phyloP scores from a whole-genome alignment of 2,888 invertebrate genomes.

The Watsonalla binaria region DNA sequence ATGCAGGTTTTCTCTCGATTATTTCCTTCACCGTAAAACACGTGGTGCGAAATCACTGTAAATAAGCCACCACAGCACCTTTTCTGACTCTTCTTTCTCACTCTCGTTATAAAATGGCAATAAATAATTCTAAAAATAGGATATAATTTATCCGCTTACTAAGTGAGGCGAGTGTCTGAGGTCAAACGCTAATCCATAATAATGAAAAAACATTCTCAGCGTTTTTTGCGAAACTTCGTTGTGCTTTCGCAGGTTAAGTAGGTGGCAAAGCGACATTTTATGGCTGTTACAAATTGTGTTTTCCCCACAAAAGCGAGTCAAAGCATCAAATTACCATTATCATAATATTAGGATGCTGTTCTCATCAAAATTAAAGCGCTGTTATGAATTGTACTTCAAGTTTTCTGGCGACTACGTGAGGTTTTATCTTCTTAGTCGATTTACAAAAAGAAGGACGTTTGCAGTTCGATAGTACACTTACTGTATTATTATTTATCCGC shows the following conservation, averaged over 20 bases:
- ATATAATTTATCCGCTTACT: no score
- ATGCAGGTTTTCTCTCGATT: no score
- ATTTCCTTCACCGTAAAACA: no score
- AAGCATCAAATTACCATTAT: slow-evolving; percentile 20
- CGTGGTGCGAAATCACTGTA: no score
- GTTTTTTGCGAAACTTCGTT: slow-evolving; percentile 4
- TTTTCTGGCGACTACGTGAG: not conserved
- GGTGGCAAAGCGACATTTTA: slow-evolving; percentile 11
- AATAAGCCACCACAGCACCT: no score
- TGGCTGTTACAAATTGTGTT: slow-evolving; percentile 24
- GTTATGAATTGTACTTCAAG: slow-evolving; percentile 13
- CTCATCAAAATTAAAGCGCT: slow-evolving; percentile 16
- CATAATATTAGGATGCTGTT: slow-evolving; percentile 14
- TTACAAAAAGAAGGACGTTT: not conserved
- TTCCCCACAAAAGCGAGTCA: slow-evolving; percentile 11
- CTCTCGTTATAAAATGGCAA: no score
- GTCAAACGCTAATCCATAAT: no score
- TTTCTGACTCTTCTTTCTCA: no score
- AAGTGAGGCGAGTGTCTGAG: no score
- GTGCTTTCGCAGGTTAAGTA: slow-evolving; percentile 13
- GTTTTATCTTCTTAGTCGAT: no score
- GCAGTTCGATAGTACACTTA: not conserved
- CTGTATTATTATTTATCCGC: no score
- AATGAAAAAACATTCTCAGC: not conserved
- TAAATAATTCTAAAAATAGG: no score